Base-by-base conservation (phyloP, 2,888 invertebrate species). In the Hypsopygia costalis region DNA sequence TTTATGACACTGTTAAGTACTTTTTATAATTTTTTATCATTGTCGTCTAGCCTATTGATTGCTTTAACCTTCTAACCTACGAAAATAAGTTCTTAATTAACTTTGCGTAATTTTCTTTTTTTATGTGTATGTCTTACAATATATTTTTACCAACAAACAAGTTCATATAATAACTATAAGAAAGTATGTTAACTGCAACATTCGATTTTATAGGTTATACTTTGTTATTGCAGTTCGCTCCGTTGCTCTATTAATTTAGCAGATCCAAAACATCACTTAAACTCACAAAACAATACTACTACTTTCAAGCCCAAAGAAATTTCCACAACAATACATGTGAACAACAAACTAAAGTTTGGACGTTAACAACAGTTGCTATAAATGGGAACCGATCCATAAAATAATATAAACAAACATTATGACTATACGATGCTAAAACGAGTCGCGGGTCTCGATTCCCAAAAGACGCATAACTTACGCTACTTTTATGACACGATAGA, bases 401-500 rank as follows among this genome's bases (percentile, higher is more conserved):
- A 11, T 6, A 11, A 31, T 12, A 31, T 12, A 31, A 31, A 28
- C 27, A 11, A 20, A n/a, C 20, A 29, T 33, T 11, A 35, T 35
- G 25, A 32, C 25, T 30, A 36, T 11, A 30, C 30, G 30, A 39
- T 31, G 16, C 25, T 21, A 20, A 38, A 30, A 31, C 30, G 43
- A 29, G 11, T 11, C 7, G 7, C 9, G 34, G 9, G 22, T 12
- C 48, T 53, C 40, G 47, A 56, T 57, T 69, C 81, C 70, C 49
- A 25, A 33, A 69, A 52, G 75, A 49, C 54, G 53, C 74, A 68
- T 83, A 79, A 74, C 64, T 82, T 69, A 76, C 58, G 55, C 63
- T 61, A 62, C 66, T 79, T 82, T 81, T 83, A 83, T 79, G 77
- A 75, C 70, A 74, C 70, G 71, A 69, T 77, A 68, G 78, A 81